Percentiles rank a stretch among this genome's conserved stretches.
Conservation (phyloP, 2,888 invertebrate species). For the Lithophane semibrunnea region DNA sequence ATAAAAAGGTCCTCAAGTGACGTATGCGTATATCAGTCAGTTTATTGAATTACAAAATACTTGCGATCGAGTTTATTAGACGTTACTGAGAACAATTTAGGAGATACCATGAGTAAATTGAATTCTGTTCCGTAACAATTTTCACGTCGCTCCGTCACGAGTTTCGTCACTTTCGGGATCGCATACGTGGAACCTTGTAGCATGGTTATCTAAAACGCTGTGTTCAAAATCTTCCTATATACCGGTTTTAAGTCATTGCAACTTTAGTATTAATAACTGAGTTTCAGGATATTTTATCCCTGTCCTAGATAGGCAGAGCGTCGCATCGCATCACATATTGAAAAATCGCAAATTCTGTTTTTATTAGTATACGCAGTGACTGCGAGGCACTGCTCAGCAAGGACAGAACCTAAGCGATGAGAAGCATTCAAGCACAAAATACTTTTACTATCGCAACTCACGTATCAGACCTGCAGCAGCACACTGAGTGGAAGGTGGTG, state of each 20-base stretch:
- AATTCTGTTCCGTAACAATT: slow-evolving; percentile 20
- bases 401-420: neutral
- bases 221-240: neutral
- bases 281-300: slow-evolving; percentile 2
- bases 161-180: slow-evolving; percentile 1
- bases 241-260: slow-evolving; percentile 35
- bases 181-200: neutral
- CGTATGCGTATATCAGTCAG: slow-evolving; percentile 11
- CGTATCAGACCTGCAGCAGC: slow-evolving; percentile 92
- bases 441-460: slow-evolving; percentile 72
- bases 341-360: neutral
- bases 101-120: slow-evolving; percentile 14
- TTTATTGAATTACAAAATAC: slow-evolving; percentile 29
- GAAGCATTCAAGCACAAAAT: slow-evolving; percentile 35
- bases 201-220: neutral
- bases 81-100: slow-evolving; percentile 6
- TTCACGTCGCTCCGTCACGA: neutral
- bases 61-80: slow-evolving; percentile 12
- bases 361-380: too few relatives aligned
- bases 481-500: slow-evolving; percentile 97
- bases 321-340: neutral
- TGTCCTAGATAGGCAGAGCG: neutral
- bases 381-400: too few relatives aligned
- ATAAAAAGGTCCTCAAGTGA: slow-evolving; percentile 6
- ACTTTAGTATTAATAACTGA: slow-evolving; percentile 43